A percentile compares a stretch with the other conserved stretches of the same genome.
These are phyloP conservation scores for Dasyornis broadbenti DNA, from an alignment of 2,113 vertebrate genomes.

Conservation along the genomic window DNA sequence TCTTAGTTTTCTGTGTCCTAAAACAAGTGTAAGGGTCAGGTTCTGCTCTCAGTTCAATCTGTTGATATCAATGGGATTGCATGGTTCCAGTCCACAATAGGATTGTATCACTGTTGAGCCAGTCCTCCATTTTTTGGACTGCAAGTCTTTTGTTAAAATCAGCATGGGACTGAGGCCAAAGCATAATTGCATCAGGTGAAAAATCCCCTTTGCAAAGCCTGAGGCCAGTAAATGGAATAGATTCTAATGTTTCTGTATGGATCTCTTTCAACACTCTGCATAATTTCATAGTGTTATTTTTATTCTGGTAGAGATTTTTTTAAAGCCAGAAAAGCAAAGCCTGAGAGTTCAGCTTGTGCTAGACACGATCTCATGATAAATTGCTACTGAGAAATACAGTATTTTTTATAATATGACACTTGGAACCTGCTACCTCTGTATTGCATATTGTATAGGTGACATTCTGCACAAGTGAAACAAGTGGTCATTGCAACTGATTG, in stretches of 20 bases:
- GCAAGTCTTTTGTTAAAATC: not conserved
- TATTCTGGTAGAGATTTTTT: not conserved
- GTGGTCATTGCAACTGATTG: not conserved
- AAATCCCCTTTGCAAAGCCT: not conserved
- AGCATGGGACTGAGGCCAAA: not conserved
- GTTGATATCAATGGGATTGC: not conserved
- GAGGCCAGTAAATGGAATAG: not conserved
- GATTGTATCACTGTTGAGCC: not conserved
- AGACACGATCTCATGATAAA: not conserved
- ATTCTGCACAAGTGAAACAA: slow-evolving; percentile 9
- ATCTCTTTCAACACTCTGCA: not conserved
- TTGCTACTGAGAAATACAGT: not conserved
- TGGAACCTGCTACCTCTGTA: not conserved
- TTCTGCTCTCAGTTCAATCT: not conserved
- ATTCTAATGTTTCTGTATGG: not conserved
- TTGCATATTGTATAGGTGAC: not conserved
- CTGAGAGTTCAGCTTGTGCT: slow-evolving; percentile 3
- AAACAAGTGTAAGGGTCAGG: not conserved
- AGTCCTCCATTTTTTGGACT: not conserved
- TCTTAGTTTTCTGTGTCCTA: not conserved
- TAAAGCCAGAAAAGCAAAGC: not conserved
- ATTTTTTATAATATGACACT: not conserved
- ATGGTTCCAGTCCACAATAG: not conserved
- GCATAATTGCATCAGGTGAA: not conserved
- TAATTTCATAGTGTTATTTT: not conserved